Evolutionary conservation across 2,888 invertebrate genomes (phyloP).

Genomic region (Euplexia lucipara): DNA sequence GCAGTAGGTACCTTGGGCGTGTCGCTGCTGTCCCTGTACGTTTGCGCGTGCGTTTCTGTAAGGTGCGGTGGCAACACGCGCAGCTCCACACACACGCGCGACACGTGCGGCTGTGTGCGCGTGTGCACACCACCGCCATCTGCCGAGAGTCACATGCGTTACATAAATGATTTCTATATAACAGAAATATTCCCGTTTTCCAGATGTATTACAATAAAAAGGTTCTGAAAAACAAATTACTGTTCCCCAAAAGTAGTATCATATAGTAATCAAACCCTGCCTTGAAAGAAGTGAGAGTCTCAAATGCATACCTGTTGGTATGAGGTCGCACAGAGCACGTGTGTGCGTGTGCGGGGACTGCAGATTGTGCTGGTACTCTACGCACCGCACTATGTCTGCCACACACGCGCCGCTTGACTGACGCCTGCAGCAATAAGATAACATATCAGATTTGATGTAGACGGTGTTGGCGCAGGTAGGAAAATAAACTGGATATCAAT

Average conservation of each 20-base stretch:
- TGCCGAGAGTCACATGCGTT: not conserved
- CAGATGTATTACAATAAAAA: too few relatives aligned
- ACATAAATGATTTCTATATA: too few relatives aligned
- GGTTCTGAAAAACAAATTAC: too few relatives aligned
- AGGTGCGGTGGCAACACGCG: conserved; percentile 80
- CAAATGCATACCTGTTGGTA: conserved; percentile 68
- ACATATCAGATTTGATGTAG: not conserved
- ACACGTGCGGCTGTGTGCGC: conserved; percentile 76
- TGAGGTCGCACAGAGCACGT: conserved; percentile 85
- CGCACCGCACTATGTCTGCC: conserved; percentile 86
- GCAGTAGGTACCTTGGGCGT: conserved; percentile 73
- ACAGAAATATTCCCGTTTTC: too few relatives aligned
- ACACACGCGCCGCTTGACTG: conserved; percentile 42
- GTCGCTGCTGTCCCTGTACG: conserved; percentile 78
- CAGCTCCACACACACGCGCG: conserved; percentile 91
- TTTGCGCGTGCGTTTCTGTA: conserved; percentile 33
- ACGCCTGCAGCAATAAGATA: conserved; percentile 10
- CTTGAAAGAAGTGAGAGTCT: too few relatives aligned
- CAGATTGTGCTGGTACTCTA: conserved; percentile 82
- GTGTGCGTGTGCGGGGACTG: conserved; percentile 75
- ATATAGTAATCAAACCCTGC: too few relatives aligned
- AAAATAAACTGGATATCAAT: not conserved
- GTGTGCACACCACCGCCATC: conserved; percentile 34
- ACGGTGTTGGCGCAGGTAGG: not conserved
- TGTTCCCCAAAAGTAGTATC: too few relatives aligned